Base-by-base conservation (phyloP, 2,113 vertebrate genomes). In the Cisticola juncidis region DNA sequence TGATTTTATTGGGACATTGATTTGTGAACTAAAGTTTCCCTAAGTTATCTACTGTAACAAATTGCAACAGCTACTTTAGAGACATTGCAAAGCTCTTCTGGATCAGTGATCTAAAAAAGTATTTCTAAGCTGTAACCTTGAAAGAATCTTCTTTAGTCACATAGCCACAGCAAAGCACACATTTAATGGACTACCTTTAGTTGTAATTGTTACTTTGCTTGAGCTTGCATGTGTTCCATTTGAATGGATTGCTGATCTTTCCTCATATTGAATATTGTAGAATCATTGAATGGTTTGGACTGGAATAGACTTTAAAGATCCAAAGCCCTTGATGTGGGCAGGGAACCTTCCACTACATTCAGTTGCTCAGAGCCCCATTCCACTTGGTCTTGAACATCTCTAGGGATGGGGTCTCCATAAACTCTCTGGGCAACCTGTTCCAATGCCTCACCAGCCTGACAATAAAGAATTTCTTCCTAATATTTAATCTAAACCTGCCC, bases 1-100 rank as follows among this genome's bases (percentile, higher is more conserved):
- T 92, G 92, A 93, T 87, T 95, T 92, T 93, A 93, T 64, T 76
- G 86, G 42, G 69, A 57, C 77, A 81, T 87, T 84, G 90, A 93
- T 92, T 84, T 79, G 57, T 81, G 69, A 94, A 93, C 64, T 95
- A 76, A 88, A 92, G 66, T 94, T 96, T 96, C 33, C 50, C 35
- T 42, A 74, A 86, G 69, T 93, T 94, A 93, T 45, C 73, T 91
- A 28, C 38, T 60, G 38, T 60, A 81, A 86, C 60, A 92, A 53
- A 61, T 51, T 88, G 50, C 74, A 88, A 72, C 48, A 81, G n/a
- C 60, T 79, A 53, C 31, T 84, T 89, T 19, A 83, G 73, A 87
- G 57, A 78, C n/a, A 26, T 47, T 68, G 23, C 50, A 65, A 64
- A 77, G 6, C 6, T 87, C 36, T 81, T 77, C 38, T 57, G 40